Evolutionary conservation across 2,797 vertebrate genomes (phyloP).

Genomic region (Lutjanus campechanus): DNA sequence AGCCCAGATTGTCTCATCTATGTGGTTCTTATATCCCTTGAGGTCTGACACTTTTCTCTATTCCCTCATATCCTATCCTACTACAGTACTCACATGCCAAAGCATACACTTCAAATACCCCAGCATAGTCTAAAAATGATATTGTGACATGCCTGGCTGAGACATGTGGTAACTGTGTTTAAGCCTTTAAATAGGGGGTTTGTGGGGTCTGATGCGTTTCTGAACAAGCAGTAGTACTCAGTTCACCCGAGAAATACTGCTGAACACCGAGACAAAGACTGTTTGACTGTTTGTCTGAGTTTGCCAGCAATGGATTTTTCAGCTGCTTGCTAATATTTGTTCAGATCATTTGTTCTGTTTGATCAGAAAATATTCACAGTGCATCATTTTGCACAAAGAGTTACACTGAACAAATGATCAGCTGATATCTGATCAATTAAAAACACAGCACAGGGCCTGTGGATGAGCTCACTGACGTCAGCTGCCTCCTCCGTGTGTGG

Average conservation of each 20-base stretch:
- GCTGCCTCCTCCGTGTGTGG: constrained; percentile 38
- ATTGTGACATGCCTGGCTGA: background rate
- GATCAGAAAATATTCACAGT: background rate
- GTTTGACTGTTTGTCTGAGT: background rate
- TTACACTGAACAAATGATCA: constrained; percentile 6
- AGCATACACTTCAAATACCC: no score
- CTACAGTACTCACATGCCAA: no score
- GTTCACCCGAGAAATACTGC: background rate
- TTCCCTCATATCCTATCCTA: no score
- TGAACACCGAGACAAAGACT: background rate
- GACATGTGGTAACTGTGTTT: background rate
- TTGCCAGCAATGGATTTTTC: background rate
- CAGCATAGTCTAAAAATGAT: background rate
- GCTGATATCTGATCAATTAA: background rate
- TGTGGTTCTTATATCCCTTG: no score
- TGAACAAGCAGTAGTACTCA: background rate
- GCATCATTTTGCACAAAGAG: background rate
- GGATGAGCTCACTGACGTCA: constrained; percentile 14
- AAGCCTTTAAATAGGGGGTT: background rate
- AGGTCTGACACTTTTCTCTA: no score
- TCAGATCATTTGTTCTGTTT: background rate
- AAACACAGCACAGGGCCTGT: background rate
- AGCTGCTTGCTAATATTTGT: constrained; percentile 1
- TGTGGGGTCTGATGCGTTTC: background rate
- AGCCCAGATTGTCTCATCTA: no score